Percentiles rank a stretch among this genome's conserved stretches.
These are phyloP conservation scores for Hypotaenidia philippensis DNA, from an alignment of 2,797 vertebrate genomes.

Conservation along the genomic window DNA sequence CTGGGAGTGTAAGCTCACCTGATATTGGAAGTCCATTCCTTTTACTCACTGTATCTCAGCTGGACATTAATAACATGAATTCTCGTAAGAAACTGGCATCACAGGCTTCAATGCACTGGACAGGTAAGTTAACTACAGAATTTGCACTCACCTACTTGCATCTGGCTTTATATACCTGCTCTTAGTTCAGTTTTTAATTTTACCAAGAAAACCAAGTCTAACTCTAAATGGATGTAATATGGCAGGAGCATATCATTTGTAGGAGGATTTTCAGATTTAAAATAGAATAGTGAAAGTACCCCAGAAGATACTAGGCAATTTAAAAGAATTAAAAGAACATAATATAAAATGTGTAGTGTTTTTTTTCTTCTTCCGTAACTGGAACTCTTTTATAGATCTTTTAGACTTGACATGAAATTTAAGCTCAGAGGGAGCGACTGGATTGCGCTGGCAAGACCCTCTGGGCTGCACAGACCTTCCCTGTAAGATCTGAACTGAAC, in stretches of 20 bases:
- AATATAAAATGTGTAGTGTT: not conserved
- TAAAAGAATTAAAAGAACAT: not conserved
- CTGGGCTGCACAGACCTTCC: not conserved
- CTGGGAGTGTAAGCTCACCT: not conserved
- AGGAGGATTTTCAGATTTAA: constrained; percentile 27
- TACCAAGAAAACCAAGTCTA: too few relatives aligned
- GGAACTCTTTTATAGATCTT: not conserved
- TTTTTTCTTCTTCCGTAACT: not conserved
- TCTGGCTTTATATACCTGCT: not conserved
- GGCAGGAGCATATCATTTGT: not conserved
- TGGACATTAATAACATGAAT: not conserved
- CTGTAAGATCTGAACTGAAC: not conserved
- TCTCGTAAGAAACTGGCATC: not conserved
- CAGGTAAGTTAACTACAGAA: not conserved
- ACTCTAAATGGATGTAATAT: not conserved
- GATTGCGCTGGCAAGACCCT: not conserved
- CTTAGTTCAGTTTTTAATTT: too few relatives aligned
- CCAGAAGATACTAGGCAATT: not conserved
- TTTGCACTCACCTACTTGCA: not conserved
- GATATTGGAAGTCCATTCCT: not conserved
- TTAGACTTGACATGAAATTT: not conserved
- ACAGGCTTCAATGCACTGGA: not conserved
- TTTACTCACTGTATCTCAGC: not conserved
- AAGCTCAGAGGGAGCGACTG: not conserved
- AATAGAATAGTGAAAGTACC: not conserved